Conservation (phyloP, 2,888 invertebrate species). For the Cantharis flavilabris region DNA sequence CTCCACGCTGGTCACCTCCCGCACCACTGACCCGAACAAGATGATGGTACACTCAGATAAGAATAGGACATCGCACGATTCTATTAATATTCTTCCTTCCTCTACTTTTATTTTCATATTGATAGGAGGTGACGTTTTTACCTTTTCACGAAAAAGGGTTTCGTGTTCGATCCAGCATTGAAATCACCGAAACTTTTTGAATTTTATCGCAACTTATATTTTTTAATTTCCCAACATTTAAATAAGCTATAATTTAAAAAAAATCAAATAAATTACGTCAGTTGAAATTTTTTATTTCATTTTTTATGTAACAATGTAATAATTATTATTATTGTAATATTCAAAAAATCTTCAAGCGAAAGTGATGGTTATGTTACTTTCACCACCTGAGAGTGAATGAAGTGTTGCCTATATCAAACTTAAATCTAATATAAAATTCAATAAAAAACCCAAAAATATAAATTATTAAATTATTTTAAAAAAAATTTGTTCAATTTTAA, state of each 20-base stretch:
- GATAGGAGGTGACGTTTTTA: neutral
- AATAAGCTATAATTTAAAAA: neutral
- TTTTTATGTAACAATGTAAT: neutral
- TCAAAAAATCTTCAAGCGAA: neutral
- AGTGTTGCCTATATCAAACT: neutral
- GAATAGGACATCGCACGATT: conserved; percentile 23
- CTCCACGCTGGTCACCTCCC: conserved; percentile 35
- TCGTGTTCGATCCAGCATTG: neutral
- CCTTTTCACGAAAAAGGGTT: neutral
- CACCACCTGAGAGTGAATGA: neutral
- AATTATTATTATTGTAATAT: neutral
- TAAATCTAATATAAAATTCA: neutral
- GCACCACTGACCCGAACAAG: conserved; percentile 30
- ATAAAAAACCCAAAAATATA: neutral
- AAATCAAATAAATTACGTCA: neutral
- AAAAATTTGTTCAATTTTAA: neutral
- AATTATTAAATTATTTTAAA: neutral
- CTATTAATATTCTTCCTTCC: conserved; percentile 23
- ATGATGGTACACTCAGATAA: conserved; percentile 34
- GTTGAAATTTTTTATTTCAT: neutral
- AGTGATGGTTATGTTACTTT: neutral
- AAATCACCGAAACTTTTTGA: neutral
- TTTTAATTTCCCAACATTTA: neutral
- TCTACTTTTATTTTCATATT: neutral
- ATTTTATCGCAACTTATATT: neutral